Evolutionary conservation across 2,113 vertebrate species (phyloP).

Genomic region (Smithornis capensis): DNA sequence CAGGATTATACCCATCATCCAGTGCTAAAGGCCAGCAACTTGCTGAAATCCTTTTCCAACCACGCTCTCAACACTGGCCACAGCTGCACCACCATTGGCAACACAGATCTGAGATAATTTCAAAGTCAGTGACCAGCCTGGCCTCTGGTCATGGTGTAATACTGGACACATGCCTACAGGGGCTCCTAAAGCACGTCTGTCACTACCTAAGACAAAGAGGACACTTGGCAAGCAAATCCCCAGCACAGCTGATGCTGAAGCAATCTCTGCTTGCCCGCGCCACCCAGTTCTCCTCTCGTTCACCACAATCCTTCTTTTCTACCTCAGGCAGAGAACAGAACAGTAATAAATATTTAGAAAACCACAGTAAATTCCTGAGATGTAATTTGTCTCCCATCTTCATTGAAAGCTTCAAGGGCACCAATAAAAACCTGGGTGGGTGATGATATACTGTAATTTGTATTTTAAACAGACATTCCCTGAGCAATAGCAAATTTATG

Average conservation of each 20-base stretch:
- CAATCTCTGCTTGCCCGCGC: background rate
- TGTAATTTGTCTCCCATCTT: background rate
- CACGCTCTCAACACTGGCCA: background rate
- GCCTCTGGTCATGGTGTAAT: background rate
- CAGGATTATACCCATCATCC: background rate
- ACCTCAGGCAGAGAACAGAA: background rate
- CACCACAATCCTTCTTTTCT: background rate
- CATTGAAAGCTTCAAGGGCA: background rate
- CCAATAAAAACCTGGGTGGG: background rate
- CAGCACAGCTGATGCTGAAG: background rate
- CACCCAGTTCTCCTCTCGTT: background rate
- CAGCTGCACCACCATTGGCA: background rate
- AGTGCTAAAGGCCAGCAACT: background rate
- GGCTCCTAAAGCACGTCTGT: background rate
- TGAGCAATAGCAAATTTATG: slow-evolving; percentile 14
- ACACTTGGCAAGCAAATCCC: background rate
- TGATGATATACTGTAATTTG: background rate
- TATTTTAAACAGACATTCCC: background rate
- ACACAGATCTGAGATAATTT: background rate
- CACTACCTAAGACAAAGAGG: background rate
- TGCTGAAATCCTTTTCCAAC: background rate
- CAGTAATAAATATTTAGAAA: background rate
- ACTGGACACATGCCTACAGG: background rate
- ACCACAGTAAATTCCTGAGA: slow-evolving; percentile 38
- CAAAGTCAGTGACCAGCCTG: background rate